A percentile compares a stretch with the other conserved stretches of the same genome.
Evolutionary conservation across 2,113 vertebrate genomes (phyloP).

Genomic region (Actinemys pallida): DNA sequence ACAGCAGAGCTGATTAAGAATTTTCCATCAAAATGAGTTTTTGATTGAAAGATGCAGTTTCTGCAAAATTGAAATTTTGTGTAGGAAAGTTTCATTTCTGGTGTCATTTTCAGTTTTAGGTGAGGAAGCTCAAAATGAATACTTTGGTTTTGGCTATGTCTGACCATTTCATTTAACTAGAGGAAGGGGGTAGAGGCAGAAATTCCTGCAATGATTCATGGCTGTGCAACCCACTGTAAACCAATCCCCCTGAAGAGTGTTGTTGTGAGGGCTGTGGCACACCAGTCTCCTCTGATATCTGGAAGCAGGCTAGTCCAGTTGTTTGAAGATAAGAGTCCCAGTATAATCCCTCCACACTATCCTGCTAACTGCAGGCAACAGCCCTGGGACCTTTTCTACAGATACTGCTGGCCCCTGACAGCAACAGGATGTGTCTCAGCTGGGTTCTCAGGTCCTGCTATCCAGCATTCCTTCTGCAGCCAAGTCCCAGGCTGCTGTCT

Average conservation of each 20-base stretch:
- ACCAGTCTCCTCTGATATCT: neutral
- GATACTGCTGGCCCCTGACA: neutral
- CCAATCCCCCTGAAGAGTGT: accelerated
- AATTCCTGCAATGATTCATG: neutral
- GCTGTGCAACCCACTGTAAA: neutral
- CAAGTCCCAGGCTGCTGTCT: too few species aligned
- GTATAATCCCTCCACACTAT: neutral
- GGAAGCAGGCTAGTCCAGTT: neutral
- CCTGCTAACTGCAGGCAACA: neutral
- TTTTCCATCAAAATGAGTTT: neutral
- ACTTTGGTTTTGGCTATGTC: neutral
- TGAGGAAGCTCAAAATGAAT: too few species aligned
- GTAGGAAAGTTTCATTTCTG: neutral
- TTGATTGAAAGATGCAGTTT: neutral
- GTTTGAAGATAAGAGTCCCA: neutral
- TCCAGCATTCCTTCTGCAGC: too few species aligned
- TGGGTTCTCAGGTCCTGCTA: neutral
- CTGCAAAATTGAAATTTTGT: neutral
- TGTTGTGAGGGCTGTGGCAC: neutral
- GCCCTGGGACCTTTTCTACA: neutral
- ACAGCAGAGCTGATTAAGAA: neutral
- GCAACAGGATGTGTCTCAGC: neutral
- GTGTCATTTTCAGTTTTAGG: too few species aligned
- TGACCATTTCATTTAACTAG: neutral
- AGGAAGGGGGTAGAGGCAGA: neutral